Percentiles rank a stretch among this genome's conserved stretches.
phyloP scores from a whole-genome alignment of 2,888 invertebrate genomes.

The Stramonita haemastoma region DNA sequence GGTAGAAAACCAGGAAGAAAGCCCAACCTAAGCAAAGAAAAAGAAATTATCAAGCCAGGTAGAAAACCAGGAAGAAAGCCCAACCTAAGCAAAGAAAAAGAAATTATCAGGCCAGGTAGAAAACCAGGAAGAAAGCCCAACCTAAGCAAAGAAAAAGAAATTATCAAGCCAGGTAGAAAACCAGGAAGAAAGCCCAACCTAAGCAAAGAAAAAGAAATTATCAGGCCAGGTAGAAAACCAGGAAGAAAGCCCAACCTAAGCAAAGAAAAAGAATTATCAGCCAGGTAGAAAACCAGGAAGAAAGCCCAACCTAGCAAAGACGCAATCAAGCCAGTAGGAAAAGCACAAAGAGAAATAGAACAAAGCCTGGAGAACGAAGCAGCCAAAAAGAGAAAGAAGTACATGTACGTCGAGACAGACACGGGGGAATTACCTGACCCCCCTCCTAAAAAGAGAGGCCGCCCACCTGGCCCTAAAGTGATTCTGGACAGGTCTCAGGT shows the following conservation, averaged over 20 bases:
- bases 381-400: conserved; percentile 29
- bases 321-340: no score
- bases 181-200: no score
- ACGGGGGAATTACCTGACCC: conserved; percentile 23
- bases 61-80: not conserved
- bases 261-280: not conserved
- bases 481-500: conserved; percentile 39
- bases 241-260: no score
- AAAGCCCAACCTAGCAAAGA: no score
- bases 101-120: not conserved
- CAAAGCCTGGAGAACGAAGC: not conserved
- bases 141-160: no score
- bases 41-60: not conserved
- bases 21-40: not conserved
- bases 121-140: not conserved
- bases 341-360: no score
- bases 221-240: not conserved
- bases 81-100: no score
- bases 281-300: not conserved
- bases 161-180: not conserved
- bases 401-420: conserved; percentile 37
- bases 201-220: not conserved
- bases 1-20: not conserved
- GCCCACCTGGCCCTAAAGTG: conserved; percentile 37
- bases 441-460: conserved; percentile 27